Base-by-base conservation (phyloP, 2,888 invertebrate genomes). In the Rhamnusium bicolor region DNA sequence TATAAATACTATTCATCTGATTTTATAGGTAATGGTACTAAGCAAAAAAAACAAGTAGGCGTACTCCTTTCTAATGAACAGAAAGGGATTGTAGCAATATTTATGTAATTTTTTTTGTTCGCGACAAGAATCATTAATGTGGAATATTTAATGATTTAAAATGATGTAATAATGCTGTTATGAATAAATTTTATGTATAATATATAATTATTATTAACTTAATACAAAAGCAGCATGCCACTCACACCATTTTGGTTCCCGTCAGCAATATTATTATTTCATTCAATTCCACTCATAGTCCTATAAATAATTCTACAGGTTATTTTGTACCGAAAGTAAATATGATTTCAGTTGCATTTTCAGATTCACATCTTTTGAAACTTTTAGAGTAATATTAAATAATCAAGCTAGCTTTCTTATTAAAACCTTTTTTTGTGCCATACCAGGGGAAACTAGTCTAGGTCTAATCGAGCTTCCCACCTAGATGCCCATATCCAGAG, bases 71-170 rank as follows among this genome's bases (percentile, higher is more conserved):
- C 56, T 56, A 56, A 56, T 56, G 27, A 56, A 12, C 56, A 24
- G 56, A 56, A 56, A 56, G 56, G 56, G n/a, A 56, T 56, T 27
- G 56, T 56, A 56, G n/a, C 19, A 56, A 16, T 32, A 32, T 32
- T 32, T 32, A 32, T 32, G 32, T 32, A 32, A 32, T 10, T 32
- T 8, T 32, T n/a, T 32, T 32, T 32, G 12, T 32, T 32, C 12
- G 8, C 32, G 5, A 7, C 29, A 10, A 1, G 10, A 10, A 32
- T 1, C 32, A 32, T 32, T 32, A 32, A 32, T 32, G 32, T 12
- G 12, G 10, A 32, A 32, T 32, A 12, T 10, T n/a, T n/a, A n/a
- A 32, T 32, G 12, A 10, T 32, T 32, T 32, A 32, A 32, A 32
- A 10, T 32, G 1, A 32, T 12, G 32, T 32, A 32, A 32, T 32